phyloP scores from a whole-genome alignment of 1,140 invertebrate genomes.

The Rhyzopertha dominica region DNA sequence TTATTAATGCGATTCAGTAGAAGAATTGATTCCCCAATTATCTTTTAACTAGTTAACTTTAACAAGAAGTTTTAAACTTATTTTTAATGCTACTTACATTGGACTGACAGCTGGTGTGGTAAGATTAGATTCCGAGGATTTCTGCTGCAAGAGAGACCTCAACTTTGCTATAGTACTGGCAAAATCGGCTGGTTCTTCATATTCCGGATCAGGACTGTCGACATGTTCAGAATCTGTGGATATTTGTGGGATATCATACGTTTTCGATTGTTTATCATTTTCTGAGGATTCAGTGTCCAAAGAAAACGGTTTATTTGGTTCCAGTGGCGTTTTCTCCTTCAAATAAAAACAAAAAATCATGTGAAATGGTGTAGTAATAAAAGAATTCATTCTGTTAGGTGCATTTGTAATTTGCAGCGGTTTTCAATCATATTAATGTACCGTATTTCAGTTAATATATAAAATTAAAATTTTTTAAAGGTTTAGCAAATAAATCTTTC shows the following conservation, averaged over 20 bases:
- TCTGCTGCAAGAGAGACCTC: conserved; percentile 59
- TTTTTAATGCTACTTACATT: conserved; percentile 28
- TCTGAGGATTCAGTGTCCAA: too few species aligned
- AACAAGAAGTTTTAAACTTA: conserved; percentile 3
- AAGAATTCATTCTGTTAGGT: too few species aligned
- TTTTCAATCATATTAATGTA: too few species aligned
- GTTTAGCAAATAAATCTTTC: too few species aligned
- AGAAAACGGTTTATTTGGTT: too few species aligned
- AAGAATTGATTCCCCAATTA: neutral
- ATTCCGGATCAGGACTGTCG: conserved; percentile 57
- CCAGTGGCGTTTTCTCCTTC: too few species aligned
- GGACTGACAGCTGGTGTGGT: conserved; percentile 43
- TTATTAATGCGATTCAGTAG: neutral
- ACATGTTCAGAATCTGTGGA: neutral
- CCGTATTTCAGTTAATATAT: too few species aligned
- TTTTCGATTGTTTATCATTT: neutral
- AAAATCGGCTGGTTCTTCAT: conserved; percentile 67
- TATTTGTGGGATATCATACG: conserved; percentile 6
- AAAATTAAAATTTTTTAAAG: too few species aligned
- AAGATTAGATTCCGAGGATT: conserved; percentile 48
- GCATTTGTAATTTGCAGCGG: too few species aligned
- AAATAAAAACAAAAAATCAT: too few species aligned
- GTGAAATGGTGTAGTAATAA: too few species aligned
- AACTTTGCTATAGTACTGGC: conserved; percentile 68
- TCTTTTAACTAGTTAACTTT: conserved; percentile 6